Evolutionary conservation across 2,888 invertebrate genomes (phyloP).

Genomic region (Melinaea menophilus): DNA sequence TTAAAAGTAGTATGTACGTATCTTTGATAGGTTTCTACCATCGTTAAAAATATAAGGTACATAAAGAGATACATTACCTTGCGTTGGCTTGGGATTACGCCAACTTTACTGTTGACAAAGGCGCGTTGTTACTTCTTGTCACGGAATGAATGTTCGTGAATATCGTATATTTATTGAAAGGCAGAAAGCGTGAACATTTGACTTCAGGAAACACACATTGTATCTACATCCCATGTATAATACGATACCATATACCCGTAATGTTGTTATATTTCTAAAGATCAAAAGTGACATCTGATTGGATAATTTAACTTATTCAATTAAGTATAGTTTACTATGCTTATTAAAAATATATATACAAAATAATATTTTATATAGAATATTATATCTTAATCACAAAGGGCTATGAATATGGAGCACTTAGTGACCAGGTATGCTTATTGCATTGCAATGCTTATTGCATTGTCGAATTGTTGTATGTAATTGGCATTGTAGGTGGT

Average conservation of each 20-base stretch:
- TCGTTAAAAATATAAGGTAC: constrained; percentile 55
- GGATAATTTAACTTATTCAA: no score
- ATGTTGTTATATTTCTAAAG: no score
- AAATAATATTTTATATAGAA: no score
- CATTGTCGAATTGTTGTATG: no score
- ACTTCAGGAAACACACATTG: not conserved
- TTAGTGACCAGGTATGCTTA: no score
- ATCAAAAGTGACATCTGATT: no score
- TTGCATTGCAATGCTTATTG: no score
- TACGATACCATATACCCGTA: not conserved
- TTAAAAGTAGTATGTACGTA: constrained; percentile 21
- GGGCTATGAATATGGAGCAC: no score
- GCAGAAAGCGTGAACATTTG: constrained; percentile 15
- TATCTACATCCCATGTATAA: not conserved
- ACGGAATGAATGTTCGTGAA: constrained; percentile 44
- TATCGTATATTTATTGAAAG: constrained; percentile 15
- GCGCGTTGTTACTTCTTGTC: constrained; percentile 49
- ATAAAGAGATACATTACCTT: constrained; percentile 63
- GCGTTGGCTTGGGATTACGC: constrained; percentile 62
- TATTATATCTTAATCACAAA: no score
- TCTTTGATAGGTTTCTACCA: constrained; percentile 49
- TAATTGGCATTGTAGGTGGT: no score
- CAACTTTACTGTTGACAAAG: constrained; percentile 61
- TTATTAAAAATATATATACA: no score
- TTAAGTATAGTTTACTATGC: no score